These are phyloP conservation scores for Chromis chromis DNA, from an alignment of 2,797 vertebrate genomes.

Conservation along the genomic window DNA sequence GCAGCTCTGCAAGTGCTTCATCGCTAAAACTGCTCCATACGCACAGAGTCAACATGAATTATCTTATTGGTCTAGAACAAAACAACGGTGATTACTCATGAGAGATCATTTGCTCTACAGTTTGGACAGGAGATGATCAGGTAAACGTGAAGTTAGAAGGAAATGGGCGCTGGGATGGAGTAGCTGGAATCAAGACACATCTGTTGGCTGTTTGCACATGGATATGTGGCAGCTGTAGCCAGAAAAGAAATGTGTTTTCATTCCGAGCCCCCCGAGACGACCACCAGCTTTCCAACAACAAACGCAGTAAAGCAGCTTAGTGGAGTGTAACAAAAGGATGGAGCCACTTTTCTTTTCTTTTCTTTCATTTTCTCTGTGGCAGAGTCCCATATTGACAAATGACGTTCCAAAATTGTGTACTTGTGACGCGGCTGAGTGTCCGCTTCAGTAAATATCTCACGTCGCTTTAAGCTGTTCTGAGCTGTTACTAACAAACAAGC, in stretches of 20 bases:
- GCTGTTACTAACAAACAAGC: slow-evolving; percentile 32
- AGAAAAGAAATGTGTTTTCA: slow-evolving; percentile 71
- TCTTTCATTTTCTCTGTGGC: slow-evolving; percentile 49
- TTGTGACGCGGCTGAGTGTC: slow-evolving; percentile 34
- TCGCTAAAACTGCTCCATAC: slow-evolving; percentile 45
- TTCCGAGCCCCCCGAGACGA: slow-evolving; percentile 68
- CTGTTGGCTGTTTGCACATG: slow-evolving; percentile 78
- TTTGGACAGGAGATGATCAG: slow-evolving; percentile 53
- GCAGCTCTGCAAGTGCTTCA: slow-evolving; percentile 40
- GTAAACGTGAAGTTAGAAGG: slow-evolving; percentile 61
- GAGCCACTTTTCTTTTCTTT: slow-evolving; percentile 45
- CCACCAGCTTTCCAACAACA: slow-evolving; percentile 69
- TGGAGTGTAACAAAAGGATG: slow-evolving; percentile 64
- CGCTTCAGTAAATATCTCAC: slow-evolving; percentile 49
- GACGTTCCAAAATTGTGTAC: slow-evolving; percentile 42
- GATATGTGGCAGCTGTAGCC: slow-evolving; percentile 73
- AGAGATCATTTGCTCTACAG: slow-evolving; percentile 54
- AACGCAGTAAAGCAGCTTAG: slow-evolving; percentile 68
- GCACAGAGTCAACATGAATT: slow-evolving; percentile 61
- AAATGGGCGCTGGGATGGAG: slow-evolving; percentile 46
- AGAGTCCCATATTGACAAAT: slow-evolving; percentile 56
- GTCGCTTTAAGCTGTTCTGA: slow-evolving; percentile 40
- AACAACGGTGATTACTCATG: slow-evolving; percentile 54
- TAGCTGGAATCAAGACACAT: slow-evolving; percentile 66
- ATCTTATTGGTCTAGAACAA: slow-evolving; percentile 51